phyloP scores from a whole-genome alignment of 2,113 vertebrate genomes.

The Spermophilus dauricus region DNA sequence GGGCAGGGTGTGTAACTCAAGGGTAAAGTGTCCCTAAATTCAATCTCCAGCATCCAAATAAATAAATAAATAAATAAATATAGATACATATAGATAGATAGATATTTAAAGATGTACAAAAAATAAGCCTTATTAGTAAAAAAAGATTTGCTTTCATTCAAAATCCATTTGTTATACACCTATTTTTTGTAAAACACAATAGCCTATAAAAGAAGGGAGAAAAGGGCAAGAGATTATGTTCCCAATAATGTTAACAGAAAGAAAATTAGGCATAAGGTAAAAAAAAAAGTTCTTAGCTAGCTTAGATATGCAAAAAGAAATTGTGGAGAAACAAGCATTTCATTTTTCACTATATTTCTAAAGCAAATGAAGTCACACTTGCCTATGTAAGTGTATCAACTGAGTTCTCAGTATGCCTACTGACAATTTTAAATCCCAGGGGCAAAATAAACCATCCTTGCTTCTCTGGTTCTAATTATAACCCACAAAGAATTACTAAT shows the following conservation, averaged over 20 bases:
- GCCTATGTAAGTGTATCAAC: background rate
- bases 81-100: background rate
- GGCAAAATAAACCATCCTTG: background rate
- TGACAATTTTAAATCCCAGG: slow-evolving; percentile 8
- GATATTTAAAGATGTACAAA: background rate
- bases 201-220: background rate
- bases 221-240: background rate
- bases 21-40: no score
- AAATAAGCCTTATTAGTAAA: background rate
- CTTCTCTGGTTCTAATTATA: slow-evolving; percentile 15
- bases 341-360: background rate
- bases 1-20: no score
- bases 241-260: background rate
- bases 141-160: slow-evolving; percentile 29
- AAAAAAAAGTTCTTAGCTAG: background rate
- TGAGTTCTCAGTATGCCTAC: background rate
- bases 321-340: background rate
- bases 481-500: background rate
- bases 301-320: background rate
- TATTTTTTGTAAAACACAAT: slow-evolving; percentile 33
- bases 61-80: background rate
- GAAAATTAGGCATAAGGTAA: background rate
- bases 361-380: background rate
- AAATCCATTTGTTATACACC: slow-evolving; percentile 27
- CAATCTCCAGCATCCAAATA: no score